phyloP scores from a whole-genome alignment of 2,888 invertebrate species.

The Macropis europaea region DNA sequence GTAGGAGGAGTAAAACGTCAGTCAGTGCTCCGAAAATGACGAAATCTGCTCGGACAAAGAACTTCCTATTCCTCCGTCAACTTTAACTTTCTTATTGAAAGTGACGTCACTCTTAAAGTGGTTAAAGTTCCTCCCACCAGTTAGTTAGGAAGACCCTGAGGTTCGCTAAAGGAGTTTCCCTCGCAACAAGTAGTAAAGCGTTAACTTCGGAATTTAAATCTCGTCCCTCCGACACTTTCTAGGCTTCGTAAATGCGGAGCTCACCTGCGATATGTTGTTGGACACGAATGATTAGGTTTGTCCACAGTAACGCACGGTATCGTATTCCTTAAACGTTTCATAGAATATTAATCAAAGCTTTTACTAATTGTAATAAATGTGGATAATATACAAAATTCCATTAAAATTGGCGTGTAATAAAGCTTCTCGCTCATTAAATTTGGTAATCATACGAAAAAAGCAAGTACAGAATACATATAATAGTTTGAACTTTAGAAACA shows the following conservation, averaged over 20 bases:
- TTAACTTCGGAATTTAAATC: constrained; percentile 38
- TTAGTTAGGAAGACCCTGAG: constrained; percentile 37
- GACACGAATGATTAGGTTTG: not conserved
- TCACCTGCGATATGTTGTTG: not conserved
- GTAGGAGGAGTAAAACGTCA: too few relatives aligned
- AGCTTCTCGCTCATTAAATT: too few relatives aligned
- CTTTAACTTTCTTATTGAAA: constrained; percentile 24
- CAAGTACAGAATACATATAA: too few relatives aligned
- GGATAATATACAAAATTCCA: too few relatives aligned
- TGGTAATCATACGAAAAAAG: too few relatives aligned
- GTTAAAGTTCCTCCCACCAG: constrained; percentile 7
- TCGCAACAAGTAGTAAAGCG: constrained; percentile 31
- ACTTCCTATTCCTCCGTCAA: not conserved
- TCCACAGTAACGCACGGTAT: too few relatives aligned
- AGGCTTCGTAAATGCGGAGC: constrained; percentile 2
- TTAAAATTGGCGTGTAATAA: too few relatives aligned
- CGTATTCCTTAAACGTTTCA: too few relatives aligned
- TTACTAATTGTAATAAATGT: too few relatives aligned
- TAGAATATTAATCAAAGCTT: too few relatives aligned
- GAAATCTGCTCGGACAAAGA: not conserved
- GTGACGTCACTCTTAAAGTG: constrained; percentile 18
- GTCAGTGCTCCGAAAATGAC: not conserved
- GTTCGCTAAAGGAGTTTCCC: constrained; percentile 19
- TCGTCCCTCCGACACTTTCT: not conserved
- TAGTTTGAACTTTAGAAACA: too few relatives aligned